Base-by-base conservation (phyloP, 2,113 vertebrate species). In the Phylloscopus trochilus region DNA sequence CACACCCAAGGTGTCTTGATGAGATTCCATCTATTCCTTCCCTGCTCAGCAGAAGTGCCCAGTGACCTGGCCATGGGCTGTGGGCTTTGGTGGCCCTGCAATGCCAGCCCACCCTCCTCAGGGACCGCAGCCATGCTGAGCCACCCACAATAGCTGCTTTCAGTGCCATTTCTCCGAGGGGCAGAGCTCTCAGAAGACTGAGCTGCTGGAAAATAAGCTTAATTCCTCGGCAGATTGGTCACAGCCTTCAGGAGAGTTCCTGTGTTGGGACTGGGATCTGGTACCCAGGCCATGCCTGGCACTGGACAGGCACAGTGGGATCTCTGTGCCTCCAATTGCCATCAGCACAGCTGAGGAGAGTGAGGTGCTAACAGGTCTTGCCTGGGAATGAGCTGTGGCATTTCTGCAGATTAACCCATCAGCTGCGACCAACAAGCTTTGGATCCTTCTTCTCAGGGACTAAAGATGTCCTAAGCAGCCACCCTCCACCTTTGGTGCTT, bases 121-220 rank as follows among this genome's bases (percentile, higher is more conserved):
- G 60, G 46, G 75, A 74, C 33, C 0, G 0, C 66, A 66, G 60
- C 87, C 9, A 0, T 74, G 90, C 46, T 7, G 1, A 30, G 70
- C 83, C 83, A 74, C 70, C 70, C 90, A 82, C 83, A 90, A 52
- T n/a, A 92, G 55, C 87, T 74, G 79, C 46, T 85, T 88, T 64
- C 41, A 24, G n/a, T 67, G 60, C 80, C 82, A 26, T 52, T 82
- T 56, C 83, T 79, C 60, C 0, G 0, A 85, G 46, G 46, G 90
- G 8, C 60, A 91, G 55, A 75, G 26, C 60, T 67, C 66, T 83
- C 43, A 56, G 55, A 59, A 79, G 52, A 56, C 3, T 47, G 43
- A 66, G 33, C 56, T 62, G 51, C 60, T 92, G 60, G 46, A 70
- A 93, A 88, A 85, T 78, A 91, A 39, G 9, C 64, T 35, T 37